phyloP scores from a whole-genome alignment of 2,113 vertebrate species.

The Hippopotamus amphibius region DNA sequence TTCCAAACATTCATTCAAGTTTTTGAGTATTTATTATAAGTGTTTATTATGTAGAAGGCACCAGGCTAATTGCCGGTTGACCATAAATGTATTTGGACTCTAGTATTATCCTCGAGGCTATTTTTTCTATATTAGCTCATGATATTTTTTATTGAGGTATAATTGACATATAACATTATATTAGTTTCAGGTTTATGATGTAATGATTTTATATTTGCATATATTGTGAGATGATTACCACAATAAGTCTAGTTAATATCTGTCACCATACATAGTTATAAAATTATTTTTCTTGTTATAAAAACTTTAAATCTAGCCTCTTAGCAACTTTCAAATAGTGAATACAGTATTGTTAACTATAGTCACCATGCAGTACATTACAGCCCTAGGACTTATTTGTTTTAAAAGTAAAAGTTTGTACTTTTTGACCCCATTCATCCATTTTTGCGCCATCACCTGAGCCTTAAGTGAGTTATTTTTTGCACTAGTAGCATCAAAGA shows the following conservation, averaged over 20 bases:
- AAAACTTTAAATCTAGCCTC: not conserved
- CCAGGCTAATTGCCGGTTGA: not conserved
- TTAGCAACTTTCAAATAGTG: not conserved
- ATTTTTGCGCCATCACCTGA: not conserved
- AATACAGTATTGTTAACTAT: not conserved
- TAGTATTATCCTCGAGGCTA: not conserved
- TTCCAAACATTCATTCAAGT: not conserved
- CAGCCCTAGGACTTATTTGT: not conserved
- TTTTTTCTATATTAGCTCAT: not conserved
- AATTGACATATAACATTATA: not conserved
- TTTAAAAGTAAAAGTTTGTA: not conserved
- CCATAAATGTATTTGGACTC: not conserved
- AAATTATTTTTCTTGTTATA: not conserved
- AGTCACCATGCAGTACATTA: not conserved
- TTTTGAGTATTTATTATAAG: not conserved
- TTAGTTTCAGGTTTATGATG: not conserved
- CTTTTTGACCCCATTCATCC: not conserved
- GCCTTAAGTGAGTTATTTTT: not conserved
- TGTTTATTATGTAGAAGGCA: not conserved
- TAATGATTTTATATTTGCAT: not conserved
- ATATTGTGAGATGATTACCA: not conserved
- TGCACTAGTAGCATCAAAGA: not conserved
- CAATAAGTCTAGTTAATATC: not conserved
- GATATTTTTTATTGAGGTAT: not conserved
- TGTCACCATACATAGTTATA: not conserved